Base-by-base conservation (phyloP, 37 sponge, comb jelly and placozoan genomes). In the Beroe ovata region DNA sequence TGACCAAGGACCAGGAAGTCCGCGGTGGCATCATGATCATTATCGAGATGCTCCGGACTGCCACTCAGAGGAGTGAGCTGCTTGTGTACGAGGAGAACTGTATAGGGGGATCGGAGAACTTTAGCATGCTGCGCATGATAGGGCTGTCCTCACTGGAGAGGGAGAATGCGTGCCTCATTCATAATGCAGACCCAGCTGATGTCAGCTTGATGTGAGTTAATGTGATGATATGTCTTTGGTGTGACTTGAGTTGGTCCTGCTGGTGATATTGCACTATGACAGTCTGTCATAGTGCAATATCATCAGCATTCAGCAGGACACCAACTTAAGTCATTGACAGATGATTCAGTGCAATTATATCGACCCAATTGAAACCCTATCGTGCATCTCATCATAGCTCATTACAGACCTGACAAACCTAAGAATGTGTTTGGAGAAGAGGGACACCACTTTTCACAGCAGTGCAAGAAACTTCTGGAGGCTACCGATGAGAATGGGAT, bases 391-490 rank as follows among this genome's bases (percentile, higher is more conserved):
- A 11, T 58, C 16, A 11, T 19, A 58, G 59, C n/a, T 16, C 16
- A 62, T 18, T 36, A 35, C 37, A 71, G 71, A 4, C 34, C 18
- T 30, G 71, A 71, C 20, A 71, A 18, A 4, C 71, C 71, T 8
- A 71, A 34, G 36, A 71, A 71, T 28, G 71, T 71, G 38, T 71
- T 71, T 71, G 71, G 71, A 28, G 71, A 71, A 30, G 71, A 71
- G 37, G 71, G 71, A 71, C 71, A 71, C 37, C 71, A 71, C 8
- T 71, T 71, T 71, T 71, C 71, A 34, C 38, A 36, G 37, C 71
- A 71, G 34, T 71, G 71, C 20, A 3, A 29, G 38, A 71, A 71
- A 34, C 36, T 71, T 2, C 21, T 71, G 29, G 29, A 71, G 20
- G 71, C 18, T 8, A 35, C 21, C 29, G 38, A 71, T 28, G 36